Conservation (phyloP, 2,888 invertebrate species). For the Dolichomitus sp. region DNA sequence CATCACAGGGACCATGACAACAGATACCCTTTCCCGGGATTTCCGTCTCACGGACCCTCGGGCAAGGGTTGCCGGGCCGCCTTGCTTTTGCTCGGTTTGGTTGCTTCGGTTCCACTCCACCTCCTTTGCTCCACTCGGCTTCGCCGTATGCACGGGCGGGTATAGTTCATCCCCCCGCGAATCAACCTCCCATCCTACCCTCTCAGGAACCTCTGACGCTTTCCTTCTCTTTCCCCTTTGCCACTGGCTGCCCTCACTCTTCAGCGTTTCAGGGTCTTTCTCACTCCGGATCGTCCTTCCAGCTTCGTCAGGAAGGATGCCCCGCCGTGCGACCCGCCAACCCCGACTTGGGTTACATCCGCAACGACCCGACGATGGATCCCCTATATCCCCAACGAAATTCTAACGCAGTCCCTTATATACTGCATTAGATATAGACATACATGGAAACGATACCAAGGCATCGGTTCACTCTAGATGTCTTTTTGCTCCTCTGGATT, state of each 20-base stretch:
- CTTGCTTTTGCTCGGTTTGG: conserved; percentile 74
- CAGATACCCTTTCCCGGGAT: conserved; percentile 83
- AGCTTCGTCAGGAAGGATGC: conserved; percentile 58
- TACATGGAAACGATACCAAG: conserved; percentile 14
- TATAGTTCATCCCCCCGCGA: conserved; percentile 21
- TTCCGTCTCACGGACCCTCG: conserved; percentile 81
- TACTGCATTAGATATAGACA: conserved; percentile 6
- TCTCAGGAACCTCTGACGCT: conserved; percentile 67
- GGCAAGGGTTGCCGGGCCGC: conserved; percentile 80
- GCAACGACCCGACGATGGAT: conserved; percentile 69
- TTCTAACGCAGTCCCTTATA: conserved; percentile 59
- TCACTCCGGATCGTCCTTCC: conserved; percentile 45
- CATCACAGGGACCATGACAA: conserved; percentile 86
- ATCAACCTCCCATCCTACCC: conserved; percentile 17
- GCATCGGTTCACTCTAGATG: conserved; percentile 1
- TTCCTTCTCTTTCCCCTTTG: conserved; percentile 49
- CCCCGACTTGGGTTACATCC: conserved; percentile 76
- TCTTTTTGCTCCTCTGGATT: conserved; percentile 10
- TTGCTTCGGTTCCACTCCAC: conserved; percentile 64
- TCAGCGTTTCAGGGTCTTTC: conserved; percentile 48
- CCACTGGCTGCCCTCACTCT: conserved; percentile 47
- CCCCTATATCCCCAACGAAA: conserved; percentile 48
- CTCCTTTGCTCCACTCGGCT: conserved; percentile 50
- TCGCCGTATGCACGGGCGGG: conserved; percentile 36
- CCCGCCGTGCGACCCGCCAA: conserved; percentile 59